Conservation (phyloP, 2,888 invertebrate species). For the Orthonevra nobilis region DNA sequence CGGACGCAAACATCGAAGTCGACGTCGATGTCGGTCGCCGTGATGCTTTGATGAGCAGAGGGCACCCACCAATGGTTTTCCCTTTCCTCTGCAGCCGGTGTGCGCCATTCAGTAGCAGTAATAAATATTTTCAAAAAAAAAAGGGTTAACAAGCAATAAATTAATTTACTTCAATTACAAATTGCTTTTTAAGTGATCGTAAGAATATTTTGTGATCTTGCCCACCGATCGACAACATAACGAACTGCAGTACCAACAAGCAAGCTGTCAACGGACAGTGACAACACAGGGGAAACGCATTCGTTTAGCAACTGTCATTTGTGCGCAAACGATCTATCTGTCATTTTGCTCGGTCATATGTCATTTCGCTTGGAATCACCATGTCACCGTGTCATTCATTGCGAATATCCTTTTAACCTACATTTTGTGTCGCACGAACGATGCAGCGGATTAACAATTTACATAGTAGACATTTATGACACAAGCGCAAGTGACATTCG, state of each 20-base stretch:
- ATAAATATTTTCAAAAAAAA: constrained; percentile 26
- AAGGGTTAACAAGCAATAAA: constrained; percentile 69
- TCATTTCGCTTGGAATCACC: constrained; percentile 64
- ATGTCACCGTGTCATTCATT: constrained; percentile 62
- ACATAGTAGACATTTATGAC: constrained; percentile 60
- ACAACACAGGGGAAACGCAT: background rate
- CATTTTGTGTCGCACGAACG: constrained; percentile 29
- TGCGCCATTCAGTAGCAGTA: constrained; percentile 19
- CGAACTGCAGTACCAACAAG: constrained; percentile 8
- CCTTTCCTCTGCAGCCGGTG: background rate
- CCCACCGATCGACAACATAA: constrained; percentile 14
- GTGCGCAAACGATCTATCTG: constrained; percentile 43
- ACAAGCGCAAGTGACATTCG: constrained; percentile 61
- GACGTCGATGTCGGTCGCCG: too few species aligned
- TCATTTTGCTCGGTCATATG: constrained; percentile 64
- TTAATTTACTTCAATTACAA: constrained; percentile 69
- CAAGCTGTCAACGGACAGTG: too few species aligned
- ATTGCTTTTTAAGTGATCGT: constrained; percentile 65
- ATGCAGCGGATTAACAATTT: constrained; percentile 57
- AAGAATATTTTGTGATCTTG: too few species aligned
- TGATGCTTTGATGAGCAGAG: constrained; percentile 65
- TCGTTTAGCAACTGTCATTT: constrained; percentile 53
- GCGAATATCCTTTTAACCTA: constrained; percentile 69
- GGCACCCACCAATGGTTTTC: constrained; percentile 58
- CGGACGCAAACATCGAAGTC: constrained; percentile 33